Percentiles rank a stretch among this genome's conserved stretches.
Conservation (phyloP, 2,113 vertebrate species). For the Myanophis thanlyinensis region DNA sequence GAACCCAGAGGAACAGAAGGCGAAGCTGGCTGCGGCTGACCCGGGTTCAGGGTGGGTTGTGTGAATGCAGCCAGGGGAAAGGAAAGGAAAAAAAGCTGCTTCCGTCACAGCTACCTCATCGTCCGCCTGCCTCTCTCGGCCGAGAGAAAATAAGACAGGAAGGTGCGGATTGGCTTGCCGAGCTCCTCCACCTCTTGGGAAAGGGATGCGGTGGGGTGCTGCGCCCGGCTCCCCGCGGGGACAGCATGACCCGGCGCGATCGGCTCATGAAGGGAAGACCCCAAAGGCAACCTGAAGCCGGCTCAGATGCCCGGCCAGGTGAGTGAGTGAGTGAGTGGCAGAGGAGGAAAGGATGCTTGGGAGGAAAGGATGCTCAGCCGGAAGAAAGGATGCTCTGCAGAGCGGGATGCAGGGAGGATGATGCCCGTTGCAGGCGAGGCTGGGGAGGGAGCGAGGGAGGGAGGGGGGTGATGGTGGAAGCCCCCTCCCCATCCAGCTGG, state of each 20-base stretch:
- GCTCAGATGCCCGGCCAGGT: not conserved
- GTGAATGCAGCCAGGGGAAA: not conserved
- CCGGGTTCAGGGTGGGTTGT: not conserved
- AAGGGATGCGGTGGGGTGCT: slow-evolving; percentile 17
- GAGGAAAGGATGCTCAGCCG: too few species aligned
- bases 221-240: not conserved
- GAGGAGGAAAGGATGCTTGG: not conserved
- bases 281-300: not conserved
- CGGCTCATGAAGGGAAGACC: slow-evolving; percentile 4
- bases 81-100: not conserved
- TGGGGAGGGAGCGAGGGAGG: too few species aligned
- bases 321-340: not conserved
- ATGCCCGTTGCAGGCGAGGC: not conserved
- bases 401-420: too few species aligned
- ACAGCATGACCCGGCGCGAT: not conserved
- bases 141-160: not conserved
- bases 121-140: not conserved
- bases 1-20: not conserved
- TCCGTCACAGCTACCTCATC: not conserved
- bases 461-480: not conserved
- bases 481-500: not conserved
- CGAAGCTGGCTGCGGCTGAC: not conserved
- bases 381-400: too few species aligned
- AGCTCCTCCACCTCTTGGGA: too few species aligned
- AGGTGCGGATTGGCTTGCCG: not conserved